These are phyloP conservation scores for Zeus faber DNA, from an alignment of 2,113 vertebrate species.

Conservation along the genomic window DNA sequence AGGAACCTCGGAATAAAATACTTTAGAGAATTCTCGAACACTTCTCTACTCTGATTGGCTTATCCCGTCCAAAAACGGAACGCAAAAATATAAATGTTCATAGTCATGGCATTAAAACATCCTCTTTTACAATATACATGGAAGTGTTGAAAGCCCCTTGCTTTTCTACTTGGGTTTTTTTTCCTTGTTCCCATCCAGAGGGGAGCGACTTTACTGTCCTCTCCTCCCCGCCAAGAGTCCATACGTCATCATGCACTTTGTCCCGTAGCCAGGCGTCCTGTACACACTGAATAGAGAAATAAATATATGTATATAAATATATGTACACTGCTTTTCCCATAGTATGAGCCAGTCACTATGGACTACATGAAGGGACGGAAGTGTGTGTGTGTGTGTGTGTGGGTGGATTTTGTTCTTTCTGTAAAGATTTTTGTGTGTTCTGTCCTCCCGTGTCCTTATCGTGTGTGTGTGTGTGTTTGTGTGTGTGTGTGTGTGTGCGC, in stretches of 20 bases:
- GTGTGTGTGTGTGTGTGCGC: slow-evolving; percentile 13
- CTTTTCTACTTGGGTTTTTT: slow-evolving; percentile 38
- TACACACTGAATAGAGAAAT: slow-evolving; percentile 55
- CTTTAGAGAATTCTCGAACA: too few species aligned
- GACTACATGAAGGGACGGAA: slow-evolving; percentile 27
- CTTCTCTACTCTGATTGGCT: too few species aligned
- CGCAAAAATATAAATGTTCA: too few species aligned
- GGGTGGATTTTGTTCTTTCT: slow-evolving; percentile 3
- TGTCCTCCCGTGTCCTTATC: slow-evolving; percentile 40
- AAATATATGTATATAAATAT: slow-evolving; percentile 73
- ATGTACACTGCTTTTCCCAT: slow-evolving; percentile 57
- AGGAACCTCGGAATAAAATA: slow-evolving; percentile 25
- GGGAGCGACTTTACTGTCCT: slow-evolving; percentile 35
- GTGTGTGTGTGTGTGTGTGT: slow-evolving; percentile 19
- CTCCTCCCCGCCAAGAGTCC: too few species aligned
- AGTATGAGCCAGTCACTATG: slow-evolving; percentile 46
- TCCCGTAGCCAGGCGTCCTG: slow-evolving; percentile 55
- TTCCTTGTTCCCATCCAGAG: slow-evolving; percentile 23
- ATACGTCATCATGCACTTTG: slow-evolving; percentile 47
- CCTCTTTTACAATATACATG: slow-evolving; percentile 31
- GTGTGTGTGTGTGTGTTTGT: slow-evolving; percentile 18
- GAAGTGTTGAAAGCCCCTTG: slow-evolving; percentile 34
- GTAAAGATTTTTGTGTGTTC: slow-evolving; percentile 35
- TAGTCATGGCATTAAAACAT: slow-evolving; percentile 32
- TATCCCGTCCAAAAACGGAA: too few species aligned